phyloP scores from a whole-genome alignment of 2,888 invertebrate genomes.

The Sphecodes monilicornis region DNA sequence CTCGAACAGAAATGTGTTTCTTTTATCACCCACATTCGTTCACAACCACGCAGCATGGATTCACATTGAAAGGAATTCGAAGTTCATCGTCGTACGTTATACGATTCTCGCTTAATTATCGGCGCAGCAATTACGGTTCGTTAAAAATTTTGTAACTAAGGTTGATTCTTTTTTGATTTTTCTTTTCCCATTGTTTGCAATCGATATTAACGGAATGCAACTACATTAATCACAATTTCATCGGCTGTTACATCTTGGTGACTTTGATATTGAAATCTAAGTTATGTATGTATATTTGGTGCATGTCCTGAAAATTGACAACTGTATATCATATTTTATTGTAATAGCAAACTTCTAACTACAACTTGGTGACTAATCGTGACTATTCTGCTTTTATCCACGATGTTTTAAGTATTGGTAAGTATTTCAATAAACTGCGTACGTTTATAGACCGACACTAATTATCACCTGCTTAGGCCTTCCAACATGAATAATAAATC shows the following conservation, averaged over 20 bases:
- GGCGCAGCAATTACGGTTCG: conserved; percentile 26
- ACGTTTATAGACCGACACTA: conserved; percentile 50
- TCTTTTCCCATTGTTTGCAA: conserved; percentile 18
- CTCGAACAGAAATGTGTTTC: conserved; percentile 30
- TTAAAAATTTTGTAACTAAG: conserved; percentile 30
- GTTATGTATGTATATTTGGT: conserved; percentile 54
- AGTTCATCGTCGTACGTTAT: conserved; percentile 14
- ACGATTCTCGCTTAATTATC: conserved; percentile 11
- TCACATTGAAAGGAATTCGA: conserved; percentile 20
- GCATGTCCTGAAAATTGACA: conserved; percentile 59
- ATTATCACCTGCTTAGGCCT: conserved; percentile 59
- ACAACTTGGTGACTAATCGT: conserved; percentile 40
- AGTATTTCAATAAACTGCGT: conserved; percentile 33
- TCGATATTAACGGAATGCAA: conserved; percentile 41
- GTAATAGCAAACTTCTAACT: conserved; percentile 58
- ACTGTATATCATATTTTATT: conserved; percentile 47
- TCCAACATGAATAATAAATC: conserved; percentile 43
- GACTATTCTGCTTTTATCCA: conserved; percentile 22
- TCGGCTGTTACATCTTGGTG: conserved; percentile 8
- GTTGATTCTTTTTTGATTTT: not conserved
- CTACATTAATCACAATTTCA: conserved; percentile 28
- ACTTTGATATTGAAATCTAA: conserved; percentile 51
- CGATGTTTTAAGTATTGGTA: conserved; percentile 23
- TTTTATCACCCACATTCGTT: conserved; percentile 17
- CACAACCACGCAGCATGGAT: conserved; percentile 22